Evolutionary conservation across 1,140 invertebrate species (phyloP).

Genomic region (Drosophila ironensis): DNA sequence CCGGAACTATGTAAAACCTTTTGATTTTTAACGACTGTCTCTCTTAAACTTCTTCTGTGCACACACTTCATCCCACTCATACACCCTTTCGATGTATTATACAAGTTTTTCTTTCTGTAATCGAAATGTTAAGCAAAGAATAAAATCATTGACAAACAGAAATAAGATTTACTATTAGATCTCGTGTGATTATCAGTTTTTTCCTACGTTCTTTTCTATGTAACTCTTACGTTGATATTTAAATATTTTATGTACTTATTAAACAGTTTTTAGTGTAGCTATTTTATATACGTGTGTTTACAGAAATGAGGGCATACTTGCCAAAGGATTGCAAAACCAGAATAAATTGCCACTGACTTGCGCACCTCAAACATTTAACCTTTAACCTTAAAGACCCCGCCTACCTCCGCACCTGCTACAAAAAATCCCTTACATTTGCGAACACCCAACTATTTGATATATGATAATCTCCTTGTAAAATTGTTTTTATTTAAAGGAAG

Average conservation of each 20-base stretch:
- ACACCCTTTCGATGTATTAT: conserved; percentile 41
- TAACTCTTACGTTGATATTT: conserved; percentile 45
- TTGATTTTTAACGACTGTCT: conserved; percentile 28
- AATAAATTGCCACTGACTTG: conserved; percentile 49
- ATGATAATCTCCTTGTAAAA: conserved; percentile 70
- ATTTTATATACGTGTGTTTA: conserved; percentile 33
- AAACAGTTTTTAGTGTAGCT: conserved; percentile 41
- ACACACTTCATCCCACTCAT: conserved; percentile 1
- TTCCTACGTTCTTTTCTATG: conserved; percentile 28
- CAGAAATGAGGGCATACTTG: conserved; percentile 16
- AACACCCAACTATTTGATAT: conserved; percentile 30
- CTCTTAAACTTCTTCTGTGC: conserved; percentile 7
- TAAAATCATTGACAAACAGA: conserved; percentile 49
- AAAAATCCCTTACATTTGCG: conserved; percentile 15
- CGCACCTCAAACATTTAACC: conserved; percentile 38
- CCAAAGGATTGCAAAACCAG: conserved; percentile 1
- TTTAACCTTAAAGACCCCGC: conserved; percentile 33
- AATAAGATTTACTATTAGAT: conserved; percentile 55
- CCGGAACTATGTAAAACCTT: conserved; percentile 39
- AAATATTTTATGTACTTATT: conserved; percentile 44
- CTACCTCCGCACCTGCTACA: conserved; percentile 17
- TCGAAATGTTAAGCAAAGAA: conserved; percentile 40
- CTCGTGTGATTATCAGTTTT: conserved; percentile 53
- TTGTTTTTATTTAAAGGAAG: conserved; percentile 51
- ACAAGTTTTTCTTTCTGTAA: conserved; percentile 42